Evolutionary conservation across 2,888 invertebrate genomes (phyloP), one percentile per base, ranked within the genome.

Genomic region (Baccha elongata): DNA sequence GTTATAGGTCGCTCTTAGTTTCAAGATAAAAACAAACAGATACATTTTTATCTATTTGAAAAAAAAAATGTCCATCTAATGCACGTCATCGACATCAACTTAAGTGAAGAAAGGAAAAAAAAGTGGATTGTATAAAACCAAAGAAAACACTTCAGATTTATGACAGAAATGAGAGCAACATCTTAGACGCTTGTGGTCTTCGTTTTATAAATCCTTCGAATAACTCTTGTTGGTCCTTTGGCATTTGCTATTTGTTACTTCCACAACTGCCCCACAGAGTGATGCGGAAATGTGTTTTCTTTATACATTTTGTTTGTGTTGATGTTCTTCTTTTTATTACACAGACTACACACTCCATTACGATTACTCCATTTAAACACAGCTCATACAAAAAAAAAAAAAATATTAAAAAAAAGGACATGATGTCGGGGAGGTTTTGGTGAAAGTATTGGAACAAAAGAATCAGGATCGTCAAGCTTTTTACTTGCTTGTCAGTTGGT

Each of bases 141-240:
- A 65, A 72, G 37, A 11, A 60, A 67, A 68, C 42, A n/a, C 52
- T 72, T 52, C 42, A 65, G 74, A 74, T 80, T 74, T 74, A 80
- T 80, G 67, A 80, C 19, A 21, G 21, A 8, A 40, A 42, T 50
- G 32, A 53, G 10, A 74, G 13, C 10, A 46, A 40, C 4, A 67
- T 8, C 26, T 7, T 21, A 32, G 46, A 60, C 37, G 42, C 53
- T 69, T 65, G 64, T 60, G 69, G 69, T 46, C 21, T 53, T 48
- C 23, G 13, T 46, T 11, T 48, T 11, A 37, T n/a, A 55, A 2
- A 8, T 23, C 11, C 32, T 44, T 26, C 23, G 15, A 79, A 64
- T 64, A 35, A 58, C 52, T 73, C 53, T 69, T 55, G 21, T 29
- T 44, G 71, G 48, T 65, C 42, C 71, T 64, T 58, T 71, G 55